A percentile compares a stretch with the other conserved stretches of the same genome.
phyloP scores from a whole-genome alignment of 2,113 vertebrate species.

The Romanogobio albipinnatus region DNA sequence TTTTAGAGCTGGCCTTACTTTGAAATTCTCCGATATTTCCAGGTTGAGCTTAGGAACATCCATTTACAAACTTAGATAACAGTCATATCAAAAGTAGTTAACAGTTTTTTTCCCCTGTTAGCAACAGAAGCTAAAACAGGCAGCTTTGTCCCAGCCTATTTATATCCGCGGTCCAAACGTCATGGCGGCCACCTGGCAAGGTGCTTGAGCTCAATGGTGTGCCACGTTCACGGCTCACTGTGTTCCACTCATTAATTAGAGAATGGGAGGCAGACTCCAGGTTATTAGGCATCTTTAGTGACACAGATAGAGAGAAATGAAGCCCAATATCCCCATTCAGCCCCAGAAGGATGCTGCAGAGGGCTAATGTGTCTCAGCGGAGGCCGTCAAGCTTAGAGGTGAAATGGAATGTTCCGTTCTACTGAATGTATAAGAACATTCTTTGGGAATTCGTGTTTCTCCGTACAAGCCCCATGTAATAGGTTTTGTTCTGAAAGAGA shows the following conservation, averaged over 20 bases:
- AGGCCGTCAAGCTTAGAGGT: conserved; percentile 22
- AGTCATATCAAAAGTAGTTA: background rate
- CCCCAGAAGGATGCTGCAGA: background rate
- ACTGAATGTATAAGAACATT: conserved; percentile 1
- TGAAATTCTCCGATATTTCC: background rate
- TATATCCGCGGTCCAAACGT: conserved; percentile 34
- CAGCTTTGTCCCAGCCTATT: conserved; percentile 29
- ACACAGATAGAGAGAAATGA: conserved; percentile 14
- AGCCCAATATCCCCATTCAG: conserved; percentile 18
- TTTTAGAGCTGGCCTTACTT: background rate
- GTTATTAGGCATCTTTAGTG: conserved; percentile 32
- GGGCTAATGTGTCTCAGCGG: conserved; percentile 5
- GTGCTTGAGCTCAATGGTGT: conserved; percentile 30
- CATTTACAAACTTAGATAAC: background rate
- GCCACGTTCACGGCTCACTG: conserved; percentile 12
- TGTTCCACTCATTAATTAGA: conserved; percentile 42
- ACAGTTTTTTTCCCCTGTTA: background rate
- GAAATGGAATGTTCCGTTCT: conserved; percentile 16
- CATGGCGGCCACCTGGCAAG: conserved; percentile 19
- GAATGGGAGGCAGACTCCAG: conserved; percentile 20
- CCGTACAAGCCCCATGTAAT: background rate
- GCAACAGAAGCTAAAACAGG: background rate
- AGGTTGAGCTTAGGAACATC: background rate
- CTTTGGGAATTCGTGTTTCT: background rate
- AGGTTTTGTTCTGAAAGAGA: conserved; percentile 12